These are phyloP conservation scores for Sialia sialis DNA, from an alignment of 2,113 vertebrate species.

Conservation along the genomic window DNA sequence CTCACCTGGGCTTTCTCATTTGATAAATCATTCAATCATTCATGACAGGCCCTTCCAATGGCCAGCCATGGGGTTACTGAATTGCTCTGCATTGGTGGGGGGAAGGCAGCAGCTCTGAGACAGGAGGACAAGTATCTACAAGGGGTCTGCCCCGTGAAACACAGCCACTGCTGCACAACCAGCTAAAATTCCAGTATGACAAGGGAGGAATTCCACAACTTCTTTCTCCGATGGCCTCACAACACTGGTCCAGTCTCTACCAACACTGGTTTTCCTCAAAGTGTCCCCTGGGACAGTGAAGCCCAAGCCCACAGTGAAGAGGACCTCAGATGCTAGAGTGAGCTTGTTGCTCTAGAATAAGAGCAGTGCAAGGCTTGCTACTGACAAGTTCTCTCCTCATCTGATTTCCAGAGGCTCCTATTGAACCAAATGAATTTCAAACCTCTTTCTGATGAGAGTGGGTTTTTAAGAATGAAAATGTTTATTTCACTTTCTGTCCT, in stretches of 20 bases:
- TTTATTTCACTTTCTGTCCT: neutral
- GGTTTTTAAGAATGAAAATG: neutral
- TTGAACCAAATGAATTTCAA: neutral
- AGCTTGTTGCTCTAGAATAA: neutral
- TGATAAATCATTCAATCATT: neutral
- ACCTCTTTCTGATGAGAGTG: neutral
- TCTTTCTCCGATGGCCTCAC: fast-evolving
- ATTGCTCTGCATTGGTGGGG: neutral
- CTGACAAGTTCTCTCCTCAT: neutral
- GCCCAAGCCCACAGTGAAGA: neutral
- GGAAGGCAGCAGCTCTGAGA: neutral
- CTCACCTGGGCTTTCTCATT: neutral
- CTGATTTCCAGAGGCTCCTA: neutral
- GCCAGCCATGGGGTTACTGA: neutral
- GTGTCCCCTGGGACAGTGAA: neutral
- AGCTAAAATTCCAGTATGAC: neutral
- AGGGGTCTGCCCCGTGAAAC: neutral
- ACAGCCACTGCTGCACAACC: neutral
- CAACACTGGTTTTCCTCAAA: neutral
- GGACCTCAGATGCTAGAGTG: neutral
- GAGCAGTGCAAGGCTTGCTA: neutral
- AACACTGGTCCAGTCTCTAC: neutral
- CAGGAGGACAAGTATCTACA: neutral
- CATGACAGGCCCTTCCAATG: neutral
- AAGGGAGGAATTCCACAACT: neutral